Conservation (phyloP, 2,113 vertebrate genomes). For the Hemichromis elongatus region DNA sequence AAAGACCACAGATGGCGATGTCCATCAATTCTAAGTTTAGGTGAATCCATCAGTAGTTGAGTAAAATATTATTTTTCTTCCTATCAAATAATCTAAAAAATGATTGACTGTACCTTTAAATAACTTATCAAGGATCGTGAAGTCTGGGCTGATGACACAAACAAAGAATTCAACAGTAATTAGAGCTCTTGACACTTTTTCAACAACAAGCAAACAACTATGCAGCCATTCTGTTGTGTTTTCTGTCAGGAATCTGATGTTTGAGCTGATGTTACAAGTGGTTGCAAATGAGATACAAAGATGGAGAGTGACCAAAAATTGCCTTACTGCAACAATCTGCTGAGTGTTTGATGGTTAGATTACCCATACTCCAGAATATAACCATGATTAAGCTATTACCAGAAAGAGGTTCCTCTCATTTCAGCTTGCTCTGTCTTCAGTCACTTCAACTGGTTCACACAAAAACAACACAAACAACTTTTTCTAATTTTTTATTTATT, state of each 20-base stretch:
- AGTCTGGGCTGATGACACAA: neutral
- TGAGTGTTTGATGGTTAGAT: neutral
- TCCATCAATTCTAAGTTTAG: neutral
- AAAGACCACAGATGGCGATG: too few species aligned
- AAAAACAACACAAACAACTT: too few species aligned
- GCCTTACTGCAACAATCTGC: neutral
- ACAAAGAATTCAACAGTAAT: neutral
- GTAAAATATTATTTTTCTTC: neutral
- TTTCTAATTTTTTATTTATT: too few species aligned
- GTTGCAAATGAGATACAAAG: neutral
- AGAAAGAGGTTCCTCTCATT: neutral
- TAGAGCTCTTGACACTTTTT: neutral
- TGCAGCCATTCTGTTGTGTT: neutral
- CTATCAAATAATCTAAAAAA: neutral
- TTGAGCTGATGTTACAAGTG: neutral
- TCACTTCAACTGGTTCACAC: neutral
- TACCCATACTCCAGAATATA: neutral
- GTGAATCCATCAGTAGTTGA: neutral
- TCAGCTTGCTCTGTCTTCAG: neutral
- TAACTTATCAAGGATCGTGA: neutral
- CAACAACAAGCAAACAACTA: neutral
- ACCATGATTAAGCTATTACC: neutral
- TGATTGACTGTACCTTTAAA: neutral
- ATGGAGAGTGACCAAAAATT: neutral
- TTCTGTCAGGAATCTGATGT: neutral